Conservation (phyloP, 2,797 vertebrate species). For the Tarsius wallacei region DNA sequence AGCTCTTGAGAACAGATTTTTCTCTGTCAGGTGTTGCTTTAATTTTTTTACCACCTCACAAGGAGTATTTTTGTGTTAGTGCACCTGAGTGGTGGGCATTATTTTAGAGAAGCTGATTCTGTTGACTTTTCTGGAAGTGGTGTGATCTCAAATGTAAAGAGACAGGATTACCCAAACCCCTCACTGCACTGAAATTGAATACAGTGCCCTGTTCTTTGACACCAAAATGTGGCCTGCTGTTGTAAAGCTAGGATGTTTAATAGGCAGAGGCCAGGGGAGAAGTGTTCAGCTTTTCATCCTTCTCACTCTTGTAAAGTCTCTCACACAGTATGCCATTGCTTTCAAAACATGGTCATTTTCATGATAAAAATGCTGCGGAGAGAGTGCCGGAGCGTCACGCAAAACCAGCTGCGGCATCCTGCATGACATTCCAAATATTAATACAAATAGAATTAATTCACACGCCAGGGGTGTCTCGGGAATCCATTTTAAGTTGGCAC, state of each 20-base stretch:
- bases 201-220: slow-evolving; percentile 64
- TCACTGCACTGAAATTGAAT: not conserved
- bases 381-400: not conserved
- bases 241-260: slow-evolving; percentile 73
- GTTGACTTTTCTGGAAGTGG: slow-evolving; percentile 69
- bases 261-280: slow-evolving; percentile 67
- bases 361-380: slow-evolving; percentile 66
- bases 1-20: not conserved
- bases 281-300: slow-evolving; percentile 67
- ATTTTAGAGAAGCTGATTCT: not conserved
- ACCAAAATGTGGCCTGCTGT: slow-evolving; percentile 50
- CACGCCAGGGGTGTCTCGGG: slow-evolving; percentile 29
- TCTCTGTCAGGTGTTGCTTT: not conserved
- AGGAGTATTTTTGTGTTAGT: not conserved
- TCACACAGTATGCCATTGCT: not conserved
- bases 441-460: slow-evolving; percentile 84
- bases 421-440: slow-evolving; percentile 79
- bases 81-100: not conserved
- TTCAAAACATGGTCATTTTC: slow-evolving; percentile 84
- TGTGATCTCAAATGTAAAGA: slow-evolving; percentile 74
- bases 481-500: slow-evolving; percentile 83
- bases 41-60: not conserved
- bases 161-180: slow-evolving; percentile 36
- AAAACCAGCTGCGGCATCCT: slow-evolving; percentile 74
- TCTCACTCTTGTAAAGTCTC: slow-evolving; percentile 64